Percentiles rank a stretch among this genome's conserved stretches.
Evolutionary conservation across 2,888 invertebrate species (phyloP).

Genomic region (Cylindroiulus punctatus): DNA sequence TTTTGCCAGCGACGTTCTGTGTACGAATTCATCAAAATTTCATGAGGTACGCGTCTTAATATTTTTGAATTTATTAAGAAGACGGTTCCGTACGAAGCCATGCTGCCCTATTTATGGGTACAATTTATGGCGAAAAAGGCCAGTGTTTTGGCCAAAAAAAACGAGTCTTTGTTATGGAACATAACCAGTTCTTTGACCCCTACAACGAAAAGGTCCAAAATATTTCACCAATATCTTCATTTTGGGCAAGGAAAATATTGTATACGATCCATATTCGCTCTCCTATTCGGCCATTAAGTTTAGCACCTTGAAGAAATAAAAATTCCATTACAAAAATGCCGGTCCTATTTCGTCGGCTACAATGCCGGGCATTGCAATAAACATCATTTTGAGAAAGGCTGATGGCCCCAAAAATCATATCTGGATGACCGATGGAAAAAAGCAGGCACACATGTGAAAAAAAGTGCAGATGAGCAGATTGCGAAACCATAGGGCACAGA

Average conservation of each 20-base stretch:
- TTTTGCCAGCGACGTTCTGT: neutral
- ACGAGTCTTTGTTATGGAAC: neutral
- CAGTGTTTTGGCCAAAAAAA: neutral
- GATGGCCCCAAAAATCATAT: constrained; percentile 24
- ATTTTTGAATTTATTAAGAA: constrained; percentile 24
- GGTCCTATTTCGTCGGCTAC: neutral
- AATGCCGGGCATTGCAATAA: neutral
- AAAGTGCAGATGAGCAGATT: neutral
- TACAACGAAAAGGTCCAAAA: neutral
- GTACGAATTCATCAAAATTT: constrained; percentile 32
- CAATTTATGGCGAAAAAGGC: neutral
- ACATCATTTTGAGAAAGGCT: constrained; percentile 1
- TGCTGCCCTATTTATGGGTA: neutral
- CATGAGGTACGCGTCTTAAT: constrained; percentile 23
- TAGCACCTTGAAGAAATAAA: neutral
- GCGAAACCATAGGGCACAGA: neutral
- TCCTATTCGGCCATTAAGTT: constrained; percentile 14
- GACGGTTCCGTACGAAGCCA: neutral
- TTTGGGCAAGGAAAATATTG: neutral
- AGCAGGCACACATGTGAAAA: neutral
- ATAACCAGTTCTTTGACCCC: constrained; percentile 5
- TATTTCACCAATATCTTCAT: neutral
- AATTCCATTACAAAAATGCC: constrained; percentile 26
- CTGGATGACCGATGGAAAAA: neutral
- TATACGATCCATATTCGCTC: neutral